Evolutionary conservation across 2,888 invertebrate species (phyloP), one percentile per base, ranked within the genome.

Genomic region (Eugnorisma glareosa): DNA sequence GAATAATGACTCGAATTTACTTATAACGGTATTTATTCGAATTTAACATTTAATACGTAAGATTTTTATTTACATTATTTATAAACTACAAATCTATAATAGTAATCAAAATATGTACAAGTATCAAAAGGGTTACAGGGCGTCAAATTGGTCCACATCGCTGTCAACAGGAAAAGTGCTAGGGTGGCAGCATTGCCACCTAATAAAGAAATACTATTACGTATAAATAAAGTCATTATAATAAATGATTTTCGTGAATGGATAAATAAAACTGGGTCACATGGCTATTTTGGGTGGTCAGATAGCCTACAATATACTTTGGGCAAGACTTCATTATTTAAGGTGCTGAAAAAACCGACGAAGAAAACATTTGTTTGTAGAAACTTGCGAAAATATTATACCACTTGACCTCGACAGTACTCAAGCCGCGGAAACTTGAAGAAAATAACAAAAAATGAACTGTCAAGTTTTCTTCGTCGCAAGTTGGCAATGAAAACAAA

Each of bases 361-460:
- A 54, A 35, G 10, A 68, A 66, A 51, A 43, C 21, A 43, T 45
- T 37, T 31, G 4, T 69, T 68, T 43, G 57, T 31, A 37, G 1
- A n/a, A 69, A 75, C 37, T 24, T 21, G 35, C 11, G 43, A 69
- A 75, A 69, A 66, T 68, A 51, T 68, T 48, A 81, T 75, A 15
- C 57, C 13, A 64, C 64, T 78, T 70, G 64, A 45, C 68, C 37
- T 48, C 35, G 43, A 71, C 13, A 72, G 74, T 40, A 40, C 48
- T 63, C 35, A 66, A 72, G 64, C 35, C 18, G n/a, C 40, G 15
- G 28, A 70, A 77, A 70, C 67, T 73, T 69, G 43, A 67, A 43
- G n/a, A 75, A 83, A 83, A 83, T 75, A 75, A 75, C 72, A 75
- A 75, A 81, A 84, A 81, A 74, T 63, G 31, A 86, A 84, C 75